Conservation (phyloP, 2,797 vertebrate species). For the Enteromius viviparus region DNA sequence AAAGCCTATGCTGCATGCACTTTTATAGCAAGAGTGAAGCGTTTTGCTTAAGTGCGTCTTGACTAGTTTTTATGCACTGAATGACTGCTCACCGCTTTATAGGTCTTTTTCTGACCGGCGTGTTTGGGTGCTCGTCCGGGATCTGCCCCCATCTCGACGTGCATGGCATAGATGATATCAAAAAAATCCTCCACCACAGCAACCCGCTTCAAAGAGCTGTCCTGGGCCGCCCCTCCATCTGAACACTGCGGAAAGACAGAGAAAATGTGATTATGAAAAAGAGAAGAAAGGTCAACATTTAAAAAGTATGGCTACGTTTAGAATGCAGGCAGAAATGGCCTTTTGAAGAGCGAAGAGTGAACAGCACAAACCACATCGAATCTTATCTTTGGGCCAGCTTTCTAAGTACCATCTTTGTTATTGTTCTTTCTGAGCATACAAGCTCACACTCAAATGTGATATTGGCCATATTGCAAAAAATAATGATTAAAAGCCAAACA, state of each 20-base stretch:
- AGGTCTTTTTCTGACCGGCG: conserved; percentile 97
- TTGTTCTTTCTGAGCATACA: background rate
- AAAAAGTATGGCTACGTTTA: background rate
- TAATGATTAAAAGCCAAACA: background rate
- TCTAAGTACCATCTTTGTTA: background rate
- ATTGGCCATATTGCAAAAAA: background rate
- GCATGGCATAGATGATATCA: conserved; percentile 99
- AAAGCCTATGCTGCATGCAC: background rate
- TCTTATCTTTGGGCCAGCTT: background rate
- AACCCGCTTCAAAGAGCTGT: conserved; percentile 95
- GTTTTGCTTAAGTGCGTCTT: background rate
- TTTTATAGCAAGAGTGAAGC: background rate
- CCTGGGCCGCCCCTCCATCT: conserved; percentile 89
- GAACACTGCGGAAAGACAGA: conserved; percentile 70
- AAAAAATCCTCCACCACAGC: conserved; percentile 99
- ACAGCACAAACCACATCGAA: background rate
- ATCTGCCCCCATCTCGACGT: conserved; percentile 94
- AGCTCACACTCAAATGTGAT: background rate
- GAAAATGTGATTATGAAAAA: conserved; percentile 17
- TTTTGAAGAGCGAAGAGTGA: background rate
- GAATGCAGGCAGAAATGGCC: background rate
- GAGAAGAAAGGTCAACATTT: conserved; percentile 5
- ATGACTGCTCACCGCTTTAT: conserved; percentile 88
- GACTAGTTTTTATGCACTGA: background rate
- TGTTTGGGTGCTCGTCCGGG: conserved; percentile 94